Conservation (phyloP, 2,113 vertebrate species). For the Rhinolophus sinicus region DNA sequence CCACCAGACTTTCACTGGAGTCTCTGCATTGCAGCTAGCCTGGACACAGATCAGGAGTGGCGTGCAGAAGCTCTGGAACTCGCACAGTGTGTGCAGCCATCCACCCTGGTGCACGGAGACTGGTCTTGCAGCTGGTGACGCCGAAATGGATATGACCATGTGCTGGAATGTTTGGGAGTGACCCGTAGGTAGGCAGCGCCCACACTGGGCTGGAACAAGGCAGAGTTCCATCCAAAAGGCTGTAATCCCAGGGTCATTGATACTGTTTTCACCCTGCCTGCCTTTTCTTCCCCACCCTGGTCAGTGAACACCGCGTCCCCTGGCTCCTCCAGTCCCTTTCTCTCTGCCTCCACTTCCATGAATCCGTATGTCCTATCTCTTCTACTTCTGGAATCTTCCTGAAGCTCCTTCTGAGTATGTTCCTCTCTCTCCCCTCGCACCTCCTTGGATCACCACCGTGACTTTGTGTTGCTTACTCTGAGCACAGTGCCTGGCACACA, state of each 20-base stretch:
- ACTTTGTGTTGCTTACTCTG: neutral
- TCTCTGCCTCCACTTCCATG: neutral
- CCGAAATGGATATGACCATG: accelerated
- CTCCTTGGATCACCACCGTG: neutral
- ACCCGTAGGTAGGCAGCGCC: accelerated
- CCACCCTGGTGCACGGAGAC: accelerated
- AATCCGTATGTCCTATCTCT: neutral
- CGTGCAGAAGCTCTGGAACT: accelerated
- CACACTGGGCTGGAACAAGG: neutral
- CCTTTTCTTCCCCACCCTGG: neutral
- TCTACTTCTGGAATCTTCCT: no score
- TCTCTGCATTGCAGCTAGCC: accelerated
- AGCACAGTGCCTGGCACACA: neutral
- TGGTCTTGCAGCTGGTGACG: neutral
- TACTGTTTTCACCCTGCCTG: no score
- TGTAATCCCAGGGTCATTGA: no score
- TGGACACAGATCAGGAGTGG: neutral
- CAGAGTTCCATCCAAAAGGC: neutral
- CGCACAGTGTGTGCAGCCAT: accelerated
- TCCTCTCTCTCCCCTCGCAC: neutral
- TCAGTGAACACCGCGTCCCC: no score
- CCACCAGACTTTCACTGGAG: neutral
- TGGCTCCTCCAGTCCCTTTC: neutral
- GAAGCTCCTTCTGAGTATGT: no score
- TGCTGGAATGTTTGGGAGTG: accelerated